Evolutionary conservation across 2,888 invertebrate genomes (phyloP).

Genomic region (Eledone cirrhosa): DNA sequence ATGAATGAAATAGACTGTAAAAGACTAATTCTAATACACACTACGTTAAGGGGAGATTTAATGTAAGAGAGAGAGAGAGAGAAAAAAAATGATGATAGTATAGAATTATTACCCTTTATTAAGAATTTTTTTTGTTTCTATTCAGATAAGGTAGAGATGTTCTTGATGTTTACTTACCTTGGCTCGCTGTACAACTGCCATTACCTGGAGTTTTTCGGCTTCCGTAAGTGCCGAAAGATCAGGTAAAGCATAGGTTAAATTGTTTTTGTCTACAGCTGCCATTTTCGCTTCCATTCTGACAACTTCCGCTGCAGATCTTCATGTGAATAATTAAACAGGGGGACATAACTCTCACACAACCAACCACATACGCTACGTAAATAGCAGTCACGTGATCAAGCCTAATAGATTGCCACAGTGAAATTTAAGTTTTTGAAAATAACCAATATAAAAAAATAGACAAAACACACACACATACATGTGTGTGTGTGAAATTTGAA

Average conservation of each 20-base stretch:
- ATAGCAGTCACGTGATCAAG: constrained; percentile 7
- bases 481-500: too few species aligned
- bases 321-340: neutral
- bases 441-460: too few species aligned
- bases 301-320: constrained; percentile 33
- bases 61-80: too few species aligned
- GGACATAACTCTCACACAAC: neutral
- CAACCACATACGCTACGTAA: neutral
- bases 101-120: too few species aligned
- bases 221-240: constrained; percentile 59
- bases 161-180: constrained; percentile 44
- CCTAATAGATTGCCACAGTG: neutral
- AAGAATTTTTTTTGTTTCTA: too few species aligned
- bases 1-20: too few species aligned
- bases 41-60: too few species aligned
- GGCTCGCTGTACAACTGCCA: constrained; percentile 59
- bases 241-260: constrained; percentile 49
- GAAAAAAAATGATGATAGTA: too few species aligned
- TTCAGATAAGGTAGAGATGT: too few species aligned
- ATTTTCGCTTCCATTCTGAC: constrained; percentile 40
- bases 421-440: neutral
- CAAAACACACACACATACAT: too few species aligned
- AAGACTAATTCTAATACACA: too few species aligned
- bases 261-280: constrained; percentile 39
- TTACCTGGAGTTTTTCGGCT: constrained; percentile 56